A percentile compares a stretch with the other conserved stretches of the same genome.
Evolutionary conservation across 2,113 vertebrate genomes (phyloP).

Genomic region (Xiphias gladius): DNA sequence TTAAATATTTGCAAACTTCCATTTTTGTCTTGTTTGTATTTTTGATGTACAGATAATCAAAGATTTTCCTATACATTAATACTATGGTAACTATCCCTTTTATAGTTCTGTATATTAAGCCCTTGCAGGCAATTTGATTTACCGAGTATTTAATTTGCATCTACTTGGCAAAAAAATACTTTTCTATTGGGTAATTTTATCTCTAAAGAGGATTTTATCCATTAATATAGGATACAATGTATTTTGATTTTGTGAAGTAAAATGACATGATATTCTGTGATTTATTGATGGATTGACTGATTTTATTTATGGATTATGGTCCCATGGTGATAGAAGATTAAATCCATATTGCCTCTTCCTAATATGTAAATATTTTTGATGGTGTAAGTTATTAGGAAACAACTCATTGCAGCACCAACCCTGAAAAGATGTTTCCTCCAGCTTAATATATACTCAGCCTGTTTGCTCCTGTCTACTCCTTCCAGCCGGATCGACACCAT

Average conservation of each 20-base stretch:
- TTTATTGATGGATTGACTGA: no score
- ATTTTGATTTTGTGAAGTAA: background rate
- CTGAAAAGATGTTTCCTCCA: background rate
- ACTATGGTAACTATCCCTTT: no score
- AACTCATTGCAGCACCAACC: background rate
- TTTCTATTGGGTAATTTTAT: background rate
- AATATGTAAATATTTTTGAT: background rate
- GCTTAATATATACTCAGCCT: background rate
- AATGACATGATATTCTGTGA: background rate
- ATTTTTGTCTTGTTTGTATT: no score
- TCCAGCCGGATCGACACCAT: conserved; percentile 77
- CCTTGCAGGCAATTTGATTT: no score
- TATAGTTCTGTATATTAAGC: no score
- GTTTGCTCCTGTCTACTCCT: background rate
- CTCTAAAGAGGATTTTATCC: no score
- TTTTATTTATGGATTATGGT: no score
- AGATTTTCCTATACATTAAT: no score
- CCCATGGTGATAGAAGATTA: background rate
- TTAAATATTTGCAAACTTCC: no score
- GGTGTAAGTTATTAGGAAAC: background rate
- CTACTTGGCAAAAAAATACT: background rate
- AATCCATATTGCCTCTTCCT: background rate
- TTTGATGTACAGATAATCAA: no score
- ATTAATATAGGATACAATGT: no score
- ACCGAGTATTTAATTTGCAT: no score